Percentiles rank a stretch among this genome's conserved stretches.
Conservation (phyloP, 1,140 invertebrate genomes). For the Pachypsylla venusta region DNA sequence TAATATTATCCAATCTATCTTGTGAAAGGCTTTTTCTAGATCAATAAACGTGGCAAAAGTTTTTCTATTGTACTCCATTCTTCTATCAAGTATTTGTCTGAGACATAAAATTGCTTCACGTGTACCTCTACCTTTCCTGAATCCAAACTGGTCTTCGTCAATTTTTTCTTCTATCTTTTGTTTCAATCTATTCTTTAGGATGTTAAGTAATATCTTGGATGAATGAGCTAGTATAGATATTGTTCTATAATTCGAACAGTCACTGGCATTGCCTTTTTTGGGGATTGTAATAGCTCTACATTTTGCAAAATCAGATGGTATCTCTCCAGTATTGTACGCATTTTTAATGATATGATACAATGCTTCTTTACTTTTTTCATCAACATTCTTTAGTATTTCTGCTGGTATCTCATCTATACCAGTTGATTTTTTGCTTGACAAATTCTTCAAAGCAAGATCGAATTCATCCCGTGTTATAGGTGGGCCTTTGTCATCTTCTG, state of each 20-base stretch:
- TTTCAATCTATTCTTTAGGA: constrained; percentile 13
- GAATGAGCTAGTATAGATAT: constrained; percentile 5
- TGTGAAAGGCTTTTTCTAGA: constrained; percentile 13
- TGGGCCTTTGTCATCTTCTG: constrained; percentile 1
- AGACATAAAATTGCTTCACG: constrained; percentile 12
- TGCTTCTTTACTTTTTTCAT: constrained; percentile 7
- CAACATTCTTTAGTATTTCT: constrained; percentile 14
- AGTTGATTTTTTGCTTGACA: constrained; percentile 11
- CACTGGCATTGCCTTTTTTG: constrained; percentile 15
- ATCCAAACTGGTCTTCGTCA: constrained; percentile 9
- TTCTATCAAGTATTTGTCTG: constrained; percentile 11
- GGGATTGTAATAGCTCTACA: constrained; percentile 13
- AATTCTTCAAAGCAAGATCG: constrained; percentile 1
- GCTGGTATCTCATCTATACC: constrained; percentile 8
- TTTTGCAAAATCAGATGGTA: constrained; percentile 12
- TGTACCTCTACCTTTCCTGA: constrained; percentile 13
- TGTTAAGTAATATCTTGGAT: constrained; percentile 12
- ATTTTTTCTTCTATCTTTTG: constrained; percentile 10
- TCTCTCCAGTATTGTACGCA: not conserved
- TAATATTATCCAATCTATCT: constrained; percentile 15
- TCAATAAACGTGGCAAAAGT: constrained; percentile 13
- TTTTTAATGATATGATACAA: constrained; percentile 13
- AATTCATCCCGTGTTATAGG: constrained; percentile 8
- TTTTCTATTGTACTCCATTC: constrained; percentile 10
- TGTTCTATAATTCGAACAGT: constrained; percentile 14